Percentiles rank a stretch among this genome's conserved stretches.
Evolutionary conservation across 2,113 vertebrate species (phyloP).

Genomic region (Ardeotis arabs): DNA sequence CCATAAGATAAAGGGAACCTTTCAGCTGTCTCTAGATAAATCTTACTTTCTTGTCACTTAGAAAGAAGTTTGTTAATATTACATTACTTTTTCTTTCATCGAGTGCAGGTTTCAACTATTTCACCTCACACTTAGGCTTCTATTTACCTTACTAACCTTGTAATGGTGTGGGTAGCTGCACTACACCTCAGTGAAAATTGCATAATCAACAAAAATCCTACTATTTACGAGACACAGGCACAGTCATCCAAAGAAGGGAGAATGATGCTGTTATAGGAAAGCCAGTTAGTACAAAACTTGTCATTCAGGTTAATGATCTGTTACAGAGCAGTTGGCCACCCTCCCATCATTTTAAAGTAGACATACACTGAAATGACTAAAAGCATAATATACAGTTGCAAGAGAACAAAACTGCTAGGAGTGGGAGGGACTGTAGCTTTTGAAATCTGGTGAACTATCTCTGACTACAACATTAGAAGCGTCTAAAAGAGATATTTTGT

Average conservation of each 20-base stretch:
- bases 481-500: not conserved
- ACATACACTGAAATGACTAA: not conserved
- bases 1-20: not conserved
- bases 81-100: accelerated
- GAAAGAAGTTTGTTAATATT: not conserved
- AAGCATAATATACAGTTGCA: not conserved
- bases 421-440: not conserved
- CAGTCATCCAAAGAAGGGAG: not conserved
- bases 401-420: not conserved
- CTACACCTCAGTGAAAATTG: not conserved
- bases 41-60: not conserved
- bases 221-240: not conserved
- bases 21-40: not conserved
- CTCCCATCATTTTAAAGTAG: not conserved
- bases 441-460: not conserved
- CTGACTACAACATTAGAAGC: not conserved
- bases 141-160: not conserved
- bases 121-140: not conserved
- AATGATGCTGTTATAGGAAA: not conserved
- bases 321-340: not conserved
- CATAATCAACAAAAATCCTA: not conserved
- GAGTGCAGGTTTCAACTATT: not conserved
- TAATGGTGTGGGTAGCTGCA: not conserved
- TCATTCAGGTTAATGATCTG: not conserved
- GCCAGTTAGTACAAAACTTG: not conserved